Percentiles rank a stretch among this genome's conserved stretches.
These are phyloP conservation scores for Staurois parvus DNA, from an alignment of 2,797 vertebrate species.

Conservation along the genomic window DNA sequence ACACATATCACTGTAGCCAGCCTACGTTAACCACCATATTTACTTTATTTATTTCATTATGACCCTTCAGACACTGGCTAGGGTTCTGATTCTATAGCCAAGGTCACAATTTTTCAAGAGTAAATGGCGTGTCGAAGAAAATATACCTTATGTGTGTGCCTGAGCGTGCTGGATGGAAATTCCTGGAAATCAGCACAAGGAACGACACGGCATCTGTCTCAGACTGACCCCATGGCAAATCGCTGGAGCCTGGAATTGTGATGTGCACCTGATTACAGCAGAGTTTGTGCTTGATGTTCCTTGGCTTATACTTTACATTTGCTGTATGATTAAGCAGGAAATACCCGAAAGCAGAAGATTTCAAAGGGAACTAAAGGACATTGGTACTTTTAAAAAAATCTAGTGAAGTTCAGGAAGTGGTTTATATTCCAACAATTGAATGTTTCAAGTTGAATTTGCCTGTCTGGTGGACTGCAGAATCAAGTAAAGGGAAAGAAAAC, in stretches of 20 bases:
- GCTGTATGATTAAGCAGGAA: background rate
- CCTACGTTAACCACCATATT: conserved; percentile 23
- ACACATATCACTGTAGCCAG: background rate
- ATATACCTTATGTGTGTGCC: conserved; percentile 25
- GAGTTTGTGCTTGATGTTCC: conserved; percentile 16
- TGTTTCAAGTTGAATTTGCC: background rate
- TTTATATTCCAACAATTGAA: background rate
- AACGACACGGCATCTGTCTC: background rate
- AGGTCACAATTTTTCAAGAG: conserved; percentile 15
- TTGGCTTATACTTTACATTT: background rate
- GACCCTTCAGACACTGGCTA: conserved; percentile 6
- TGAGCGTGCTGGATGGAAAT: conserved; percentile 19
- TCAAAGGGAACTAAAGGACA: background rate
- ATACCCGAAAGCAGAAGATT: background rate
- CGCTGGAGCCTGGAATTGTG: conserved; percentile 23
- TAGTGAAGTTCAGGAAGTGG: background rate
- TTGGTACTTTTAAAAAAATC: background rate
- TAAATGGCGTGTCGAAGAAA: conserved; percentile 15
- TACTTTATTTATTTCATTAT: conserved; percentile 31
- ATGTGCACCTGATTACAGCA: conserved; percentile 15
- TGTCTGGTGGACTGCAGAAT: background rate
- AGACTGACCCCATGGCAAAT: conserved; percentile 20
- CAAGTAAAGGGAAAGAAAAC: too few species aligned
- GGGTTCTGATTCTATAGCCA: conserved; percentile 14
- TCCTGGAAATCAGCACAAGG: conserved; percentile 28